These are phyloP conservation scores for Chrysemys picta DNA, from an alignment of 2,113 vertebrate species.

Conservation along the genomic window DNA sequence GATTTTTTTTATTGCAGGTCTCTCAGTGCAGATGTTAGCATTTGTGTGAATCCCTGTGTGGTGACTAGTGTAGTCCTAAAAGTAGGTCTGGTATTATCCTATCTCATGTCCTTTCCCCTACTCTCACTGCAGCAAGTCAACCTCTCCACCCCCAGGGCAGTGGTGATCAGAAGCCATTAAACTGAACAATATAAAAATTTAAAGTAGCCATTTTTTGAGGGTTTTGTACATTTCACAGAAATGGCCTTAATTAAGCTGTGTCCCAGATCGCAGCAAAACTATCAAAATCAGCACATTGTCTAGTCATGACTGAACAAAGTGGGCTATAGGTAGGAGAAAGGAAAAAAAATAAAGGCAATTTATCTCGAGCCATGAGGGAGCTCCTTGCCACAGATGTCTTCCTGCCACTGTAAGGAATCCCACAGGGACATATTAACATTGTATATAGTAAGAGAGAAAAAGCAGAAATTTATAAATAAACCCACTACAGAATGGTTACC, in stretches of 20 bases:
- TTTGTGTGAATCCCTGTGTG: slow-evolving; percentile 44
- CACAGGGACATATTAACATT: neutral
- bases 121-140: slow-evolving; percentile 39
- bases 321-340: neutral
- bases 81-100: slow-evolving; percentile 19
- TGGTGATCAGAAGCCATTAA: slow-evolving; percentile 44
- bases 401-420: neutral
- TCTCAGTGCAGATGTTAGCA: slow-evolving; percentile 41
- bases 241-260: neutral
- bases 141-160: slow-evolving; percentile 27
- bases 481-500: accelerated
- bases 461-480: neutral
- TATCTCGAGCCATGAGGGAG: neutral
- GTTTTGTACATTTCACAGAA: neutral
- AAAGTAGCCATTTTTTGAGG: neutral
- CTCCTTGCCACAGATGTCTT: neutral
- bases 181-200: neutral
- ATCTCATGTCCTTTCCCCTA: slow-evolving; percentile 39
- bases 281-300: neutral
- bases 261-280: neutral
- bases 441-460: neutral
- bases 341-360: neutral
- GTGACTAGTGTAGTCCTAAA: slow-evolving; percentile 43
- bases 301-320: neutral
- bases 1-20: slow-evolving; percentile 67